These are phyloP conservation scores for Dipodomys stephensi DNA, from an alignment of 2,113 vertebrate genomes.

Conservation along the genomic window DNA sequence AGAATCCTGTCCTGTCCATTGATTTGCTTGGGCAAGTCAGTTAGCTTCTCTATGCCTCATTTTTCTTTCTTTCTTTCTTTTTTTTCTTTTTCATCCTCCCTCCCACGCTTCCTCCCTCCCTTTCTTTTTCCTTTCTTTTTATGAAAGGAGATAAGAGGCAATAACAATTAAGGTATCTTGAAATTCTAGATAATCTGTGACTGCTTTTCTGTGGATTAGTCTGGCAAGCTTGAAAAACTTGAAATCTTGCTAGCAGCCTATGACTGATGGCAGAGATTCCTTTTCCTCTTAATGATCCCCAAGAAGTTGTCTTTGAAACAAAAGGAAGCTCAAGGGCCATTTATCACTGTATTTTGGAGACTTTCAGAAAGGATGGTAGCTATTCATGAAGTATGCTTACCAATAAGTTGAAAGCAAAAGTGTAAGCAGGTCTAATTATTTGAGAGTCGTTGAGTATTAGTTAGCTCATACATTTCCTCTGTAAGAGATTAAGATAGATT, in stretches of 20 bases:
- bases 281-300: slow-evolving; percentile 34
- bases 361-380: slow-evolving; percentile 14
- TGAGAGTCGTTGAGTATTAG: slow-evolving; percentile 49
- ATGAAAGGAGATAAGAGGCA: not conserved
- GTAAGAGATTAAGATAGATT: slow-evolving; percentile 26
- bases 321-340: slow-evolving; percentile 24
- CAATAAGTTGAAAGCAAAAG: slow-evolving; percentile 42
- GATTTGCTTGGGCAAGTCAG: not conserved
- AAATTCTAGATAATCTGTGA: not conserved
- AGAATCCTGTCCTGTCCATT: not conserved
- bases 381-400: slow-evolving; percentile 65
- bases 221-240: not conserved
- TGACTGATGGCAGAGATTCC: not conserved
- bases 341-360: slow-evolving; percentile 37
- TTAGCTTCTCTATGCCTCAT: not conserved
- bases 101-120: too few species aligned
- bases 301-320: slow-evolving; percentile 52
- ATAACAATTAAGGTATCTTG: not conserved
- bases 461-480: slow-evolving; percentile 41
- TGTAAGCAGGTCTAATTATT: slow-evolving; percentile 42
- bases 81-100: too few species aligned
- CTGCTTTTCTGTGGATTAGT: not conserved
- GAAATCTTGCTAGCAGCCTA: not conserved
- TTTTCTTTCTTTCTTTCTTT: not conserved
- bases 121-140: not conserved